Evolutionary conservation across 2,888 invertebrate genomes (phyloP).

Genomic region (Melanotus villosus): DNA sequence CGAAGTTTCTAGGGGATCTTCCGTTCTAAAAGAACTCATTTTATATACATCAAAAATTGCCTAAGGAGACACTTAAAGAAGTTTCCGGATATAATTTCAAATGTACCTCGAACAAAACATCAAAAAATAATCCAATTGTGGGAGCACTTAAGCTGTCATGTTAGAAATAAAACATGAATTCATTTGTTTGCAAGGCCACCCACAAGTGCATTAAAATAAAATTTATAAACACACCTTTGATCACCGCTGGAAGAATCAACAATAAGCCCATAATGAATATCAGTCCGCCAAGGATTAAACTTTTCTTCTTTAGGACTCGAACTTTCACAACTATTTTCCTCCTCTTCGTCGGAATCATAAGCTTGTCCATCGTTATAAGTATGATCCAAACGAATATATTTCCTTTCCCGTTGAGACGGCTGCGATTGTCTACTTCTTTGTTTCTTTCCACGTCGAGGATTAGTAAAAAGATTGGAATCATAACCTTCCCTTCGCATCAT

Average conservation of each 20-base stretch:
- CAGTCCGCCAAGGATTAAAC: slow-evolving; percentile 67
- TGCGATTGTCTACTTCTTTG: slow-evolving; percentile 53
- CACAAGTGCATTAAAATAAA: no score
- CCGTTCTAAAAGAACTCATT: slow-evolving; percentile 38
- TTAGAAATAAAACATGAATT: no score
- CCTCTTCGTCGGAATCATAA: slow-evolving; percentile 60
- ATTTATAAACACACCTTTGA: no score
- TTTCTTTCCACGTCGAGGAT: slow-evolving; percentile 63
- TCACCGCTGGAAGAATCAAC: slow-evolving; percentile 54
- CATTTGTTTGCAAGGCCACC: no score
- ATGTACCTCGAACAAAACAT: no score
- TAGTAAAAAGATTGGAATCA: slow-evolving; percentile 66
- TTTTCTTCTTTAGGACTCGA: slow-evolving; percentile 55
- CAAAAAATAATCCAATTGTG: no score
- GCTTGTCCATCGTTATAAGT: slow-evolving; percentile 56
- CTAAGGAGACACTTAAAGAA: no score
- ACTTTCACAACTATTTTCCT: slow-evolving; percentile 51
- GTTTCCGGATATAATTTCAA: no score
- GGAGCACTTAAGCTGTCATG: no score
- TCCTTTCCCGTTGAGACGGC: slow-evolving; percentile 58
- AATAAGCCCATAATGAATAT: slow-evolving; percentile 67
- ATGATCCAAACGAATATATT: slow-evolving; percentile 54
- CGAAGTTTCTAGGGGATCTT: slow-evolving; percentile 30
- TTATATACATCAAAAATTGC: no score
- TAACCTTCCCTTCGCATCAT: slow-evolving; percentile 68